Conservation (phyloP, 2,888 invertebrate genomes). For the Norana najaformis region DNA sequence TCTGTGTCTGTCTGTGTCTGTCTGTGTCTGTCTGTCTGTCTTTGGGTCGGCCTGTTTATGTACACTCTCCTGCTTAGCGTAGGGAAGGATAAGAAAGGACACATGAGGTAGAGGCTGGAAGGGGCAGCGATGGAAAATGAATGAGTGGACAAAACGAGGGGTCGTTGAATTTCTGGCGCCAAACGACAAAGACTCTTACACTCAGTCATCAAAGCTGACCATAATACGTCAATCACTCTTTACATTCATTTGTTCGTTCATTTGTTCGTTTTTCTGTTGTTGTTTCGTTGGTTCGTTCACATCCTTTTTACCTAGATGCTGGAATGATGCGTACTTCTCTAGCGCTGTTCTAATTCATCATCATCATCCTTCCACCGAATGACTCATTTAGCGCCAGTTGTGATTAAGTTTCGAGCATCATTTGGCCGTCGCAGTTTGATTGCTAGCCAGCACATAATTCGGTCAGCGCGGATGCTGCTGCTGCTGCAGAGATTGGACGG, state of each 20-base stretch:
- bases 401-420: slow-evolving; percentile 5
- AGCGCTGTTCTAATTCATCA: not conserved
- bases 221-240: not conserved
- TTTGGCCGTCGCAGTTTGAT: not conserved
- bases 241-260: not conserved
- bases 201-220: not conserved
- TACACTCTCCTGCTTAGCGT: not conserved
- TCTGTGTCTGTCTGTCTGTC: too few species aligned
- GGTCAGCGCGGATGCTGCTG: not conserved
- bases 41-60: not conserved
- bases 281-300: not conserved
- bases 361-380: not conserved
- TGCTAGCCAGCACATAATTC: slow-evolving; percentile 2
- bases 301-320: not conserved
- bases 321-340: not conserved
- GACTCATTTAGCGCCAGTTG: not conserved
- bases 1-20: not conserved
- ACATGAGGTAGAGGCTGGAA: not conserved
- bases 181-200: not conserved
- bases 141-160: not conserved
- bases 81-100: not conserved
- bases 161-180: not conserved
- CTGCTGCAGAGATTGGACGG: not conserved
- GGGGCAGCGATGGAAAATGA: not conserved
- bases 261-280: not conserved